Percentiles rank a stretch among this genome's conserved stretches.
phyloP scores from a whole-genome alignment of 2,888 invertebrate genomes.

The Conchocele bisecta region DNA sequence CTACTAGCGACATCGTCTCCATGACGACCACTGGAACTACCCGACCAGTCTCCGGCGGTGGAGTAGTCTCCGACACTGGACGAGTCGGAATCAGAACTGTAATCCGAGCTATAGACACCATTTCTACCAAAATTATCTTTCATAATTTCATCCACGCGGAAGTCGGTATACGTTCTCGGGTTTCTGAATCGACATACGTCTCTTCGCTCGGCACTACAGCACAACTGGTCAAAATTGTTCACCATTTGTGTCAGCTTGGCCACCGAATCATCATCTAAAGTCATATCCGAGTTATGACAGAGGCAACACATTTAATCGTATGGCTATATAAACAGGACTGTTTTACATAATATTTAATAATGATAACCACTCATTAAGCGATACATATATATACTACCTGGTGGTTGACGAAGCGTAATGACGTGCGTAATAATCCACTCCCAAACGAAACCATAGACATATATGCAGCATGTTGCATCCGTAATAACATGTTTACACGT shows the following conservation, averaged over 20 bases:
- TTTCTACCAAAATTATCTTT: conserved; percentile 72
- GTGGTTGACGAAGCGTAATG: no score
- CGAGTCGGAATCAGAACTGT: conserved; percentile 40
- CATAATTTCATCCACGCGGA: conserved; percentile 77
- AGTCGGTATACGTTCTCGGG: conserved; percentile 63
- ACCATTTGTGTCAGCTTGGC: conserved; percentile 26
- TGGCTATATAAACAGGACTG: no score
- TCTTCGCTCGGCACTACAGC: conserved; percentile 8
- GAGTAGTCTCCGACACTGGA: conserved; percentile 41
- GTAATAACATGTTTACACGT: no score
- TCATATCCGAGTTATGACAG: no score
- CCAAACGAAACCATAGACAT: no score
- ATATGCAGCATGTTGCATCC: no score
- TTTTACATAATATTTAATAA: no score
- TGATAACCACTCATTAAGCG: no score
- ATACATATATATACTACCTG: no score
- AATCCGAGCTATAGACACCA: not conserved
- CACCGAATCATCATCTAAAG: conserved; percentile 1
- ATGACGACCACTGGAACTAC: no score
- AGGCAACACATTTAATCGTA: no score
- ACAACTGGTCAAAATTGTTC: conserved; percentile 22
- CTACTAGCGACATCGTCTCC: not conserved
- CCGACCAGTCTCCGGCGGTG: not conserved
- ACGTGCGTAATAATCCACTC: no score
- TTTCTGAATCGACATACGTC: not conserved